A percentile compares a stretch with the other conserved stretches of the same genome.
phyloP scores from a whole-genome alignment of 2,113 vertebrate species.

The Anoplopoma fimbria region DNA sequence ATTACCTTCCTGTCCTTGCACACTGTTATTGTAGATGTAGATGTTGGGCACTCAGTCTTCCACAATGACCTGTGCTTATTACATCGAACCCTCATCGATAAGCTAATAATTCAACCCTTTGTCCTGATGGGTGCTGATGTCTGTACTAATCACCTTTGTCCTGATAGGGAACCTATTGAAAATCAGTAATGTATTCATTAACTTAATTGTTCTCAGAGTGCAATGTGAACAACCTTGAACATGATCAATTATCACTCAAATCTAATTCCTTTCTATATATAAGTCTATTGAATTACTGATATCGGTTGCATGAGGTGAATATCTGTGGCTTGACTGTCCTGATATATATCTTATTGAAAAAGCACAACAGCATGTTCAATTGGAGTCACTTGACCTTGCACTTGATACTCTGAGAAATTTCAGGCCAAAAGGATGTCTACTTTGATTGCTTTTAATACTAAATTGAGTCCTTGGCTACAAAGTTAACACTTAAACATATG shows the following conservation, averaged over 20 bases:
- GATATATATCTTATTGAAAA: background rate
- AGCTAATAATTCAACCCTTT: conserved; percentile 57
- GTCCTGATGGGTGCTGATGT: conserved; percentile 53
- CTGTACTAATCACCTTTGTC: conserved; percentile 64
- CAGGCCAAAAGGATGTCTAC: background rate
- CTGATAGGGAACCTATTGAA: conserved; percentile 57
- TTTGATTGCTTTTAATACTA: background rate
- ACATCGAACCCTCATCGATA: conserved; percentile 53
- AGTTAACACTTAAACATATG: background rate
- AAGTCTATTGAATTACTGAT: conserved; percentile 5
- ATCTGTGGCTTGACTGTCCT: background rate
- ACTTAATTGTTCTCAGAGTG: conserved; percentile 36
- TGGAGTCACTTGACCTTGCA: background rate
- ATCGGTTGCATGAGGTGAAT: background rate
- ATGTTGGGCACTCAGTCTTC: conserved; percentile 47
- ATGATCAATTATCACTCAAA: conserved; percentile 36
- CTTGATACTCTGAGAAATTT: background rate
- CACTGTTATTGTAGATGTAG: conserved; percentile 47
- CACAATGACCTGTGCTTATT: conserved; percentile 54
- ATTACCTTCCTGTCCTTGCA: conserved; percentile 37
- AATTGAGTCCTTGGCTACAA: background rate
- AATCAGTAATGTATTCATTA: conserved; percentile 65
- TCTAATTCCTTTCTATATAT: background rate
- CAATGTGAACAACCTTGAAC: conserved; percentile 46
- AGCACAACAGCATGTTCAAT: background rate